These are phyloP conservation scores for Gracilinanus agilis DNA, from an alignment of 2,113 vertebrate genomes.

Conservation along the genomic window DNA sequence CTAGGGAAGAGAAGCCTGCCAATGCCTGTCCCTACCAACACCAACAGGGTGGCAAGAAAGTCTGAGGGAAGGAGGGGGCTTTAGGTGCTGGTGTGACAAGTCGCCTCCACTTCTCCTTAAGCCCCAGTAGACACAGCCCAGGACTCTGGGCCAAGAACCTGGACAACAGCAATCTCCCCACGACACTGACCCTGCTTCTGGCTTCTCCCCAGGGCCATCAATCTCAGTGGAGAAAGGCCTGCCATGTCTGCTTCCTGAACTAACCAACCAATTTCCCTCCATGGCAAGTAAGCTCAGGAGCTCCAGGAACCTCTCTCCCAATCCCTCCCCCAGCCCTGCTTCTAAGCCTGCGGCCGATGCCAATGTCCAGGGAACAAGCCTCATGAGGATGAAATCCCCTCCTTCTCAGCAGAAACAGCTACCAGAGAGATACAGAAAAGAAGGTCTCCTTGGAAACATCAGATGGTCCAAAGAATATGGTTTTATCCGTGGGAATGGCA, in stretches of 20 bases:
- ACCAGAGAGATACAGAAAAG: not conserved
- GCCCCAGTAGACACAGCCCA: too few species aligned
- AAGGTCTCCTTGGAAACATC: not conserved
- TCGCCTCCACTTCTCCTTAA: too few species aligned
- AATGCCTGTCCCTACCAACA: too few species aligned
- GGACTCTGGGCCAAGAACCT: not conserved
- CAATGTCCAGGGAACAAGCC: not conserved
- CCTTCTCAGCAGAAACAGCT: too few species aligned
- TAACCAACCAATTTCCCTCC: not conserved
- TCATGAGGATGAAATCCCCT: not conserved
- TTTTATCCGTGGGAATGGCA: not conserved
- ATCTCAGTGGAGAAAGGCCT: not conserved
- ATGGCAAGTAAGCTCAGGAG: not conserved
- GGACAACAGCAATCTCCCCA: too few species aligned
- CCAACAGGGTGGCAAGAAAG: not conserved
- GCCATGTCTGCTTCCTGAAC: not conserved
- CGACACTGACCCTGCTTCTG: too few species aligned
- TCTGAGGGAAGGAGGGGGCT: not conserved
- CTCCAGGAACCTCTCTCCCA: too few species aligned
- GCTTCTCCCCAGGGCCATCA: too few species aligned
- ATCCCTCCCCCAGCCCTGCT: too few species aligned
- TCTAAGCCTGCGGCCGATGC: not conserved
- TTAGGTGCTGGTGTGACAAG: not conserved
- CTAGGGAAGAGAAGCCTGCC: not conserved
- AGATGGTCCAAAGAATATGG: not conserved